Conservation (phyloP, 1,140 invertebrate species). For the Varroa destructor region DNA sequence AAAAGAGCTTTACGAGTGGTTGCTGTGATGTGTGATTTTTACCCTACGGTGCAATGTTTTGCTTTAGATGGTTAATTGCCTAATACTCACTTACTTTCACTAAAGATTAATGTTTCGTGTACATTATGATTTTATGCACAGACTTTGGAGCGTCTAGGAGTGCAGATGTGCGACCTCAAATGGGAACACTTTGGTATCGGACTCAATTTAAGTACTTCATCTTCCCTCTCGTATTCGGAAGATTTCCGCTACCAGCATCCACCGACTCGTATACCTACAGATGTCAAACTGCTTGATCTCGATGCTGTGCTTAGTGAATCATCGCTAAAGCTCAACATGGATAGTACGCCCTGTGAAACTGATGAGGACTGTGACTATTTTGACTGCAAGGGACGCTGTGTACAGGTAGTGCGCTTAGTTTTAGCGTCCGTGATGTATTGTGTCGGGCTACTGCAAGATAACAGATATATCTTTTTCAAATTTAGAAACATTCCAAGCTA, state of each 20-base stretch:
- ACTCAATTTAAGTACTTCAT: neutral
- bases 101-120: no score
- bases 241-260: no score
- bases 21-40: no score
- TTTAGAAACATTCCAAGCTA: no score
- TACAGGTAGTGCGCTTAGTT: neutral
- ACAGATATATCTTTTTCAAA: no score
- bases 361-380: constrained; percentile 25
- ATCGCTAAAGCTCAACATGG: neutral
- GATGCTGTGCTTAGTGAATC: constrained; percentile 14
- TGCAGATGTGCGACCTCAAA: constrained; percentile 14
- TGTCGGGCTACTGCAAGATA: no score
- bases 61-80: no score
- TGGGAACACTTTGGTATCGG: constrained; percentile 18
- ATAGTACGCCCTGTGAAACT: neutral
- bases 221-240: no score
- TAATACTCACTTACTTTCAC: no score
- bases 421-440: no score
- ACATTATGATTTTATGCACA: neutral
- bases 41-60: no score
- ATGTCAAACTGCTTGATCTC: constrained; percentile 17
- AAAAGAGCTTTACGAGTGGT: no score
- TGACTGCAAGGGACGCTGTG: constrained; percentile 23
- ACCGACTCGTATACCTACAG: neutral
- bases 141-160: neutral